phyloP scores from a whole-genome alignment of 2,797 vertebrate genomes.

The Hippoglossus hippoglossus region DNA sequence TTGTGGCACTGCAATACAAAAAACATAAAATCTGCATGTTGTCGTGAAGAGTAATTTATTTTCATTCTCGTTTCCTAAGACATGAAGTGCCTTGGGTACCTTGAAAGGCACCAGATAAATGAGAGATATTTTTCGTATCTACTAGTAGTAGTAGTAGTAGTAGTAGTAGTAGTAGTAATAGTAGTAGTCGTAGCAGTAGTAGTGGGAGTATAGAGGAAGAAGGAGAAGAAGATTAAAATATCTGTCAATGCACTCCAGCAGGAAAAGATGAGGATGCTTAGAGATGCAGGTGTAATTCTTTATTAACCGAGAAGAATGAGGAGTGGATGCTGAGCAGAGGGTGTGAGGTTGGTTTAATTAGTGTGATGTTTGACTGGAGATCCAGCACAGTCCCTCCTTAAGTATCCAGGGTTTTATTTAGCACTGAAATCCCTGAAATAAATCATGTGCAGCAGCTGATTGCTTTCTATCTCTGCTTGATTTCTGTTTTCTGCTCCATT shows the following conservation, averaged over 20 bases:
- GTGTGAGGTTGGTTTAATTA: constrained; percentile 20
- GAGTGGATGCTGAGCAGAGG: constrained; percentile 3
- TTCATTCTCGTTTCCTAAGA: no score
- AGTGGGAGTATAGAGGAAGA: no score
- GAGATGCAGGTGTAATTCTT: constrained; percentile 1
- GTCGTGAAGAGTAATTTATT: background rate
- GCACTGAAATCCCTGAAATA: background rate
- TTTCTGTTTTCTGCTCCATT: background rate
- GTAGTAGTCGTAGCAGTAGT: no score
- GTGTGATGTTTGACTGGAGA: background rate
- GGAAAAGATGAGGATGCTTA: background rate
- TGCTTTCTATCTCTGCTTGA: background rate
- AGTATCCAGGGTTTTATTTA: background rate
- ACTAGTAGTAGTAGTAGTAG: no score
- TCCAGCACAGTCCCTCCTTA: background rate
- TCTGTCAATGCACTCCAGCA: constrained; percentile 1
- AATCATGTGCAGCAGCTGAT: constrained; percentile 4
- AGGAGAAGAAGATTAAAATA: background rate
- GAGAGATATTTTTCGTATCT: no score
- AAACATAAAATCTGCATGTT: background rate
- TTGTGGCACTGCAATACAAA: background rate
- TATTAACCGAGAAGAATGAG: background rate
- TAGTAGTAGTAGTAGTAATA: no score
- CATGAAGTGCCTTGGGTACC: no score
- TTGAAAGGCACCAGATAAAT: no score